These are phyloP conservation scores for Ctenosaura bakeri DNA, from an alignment of 2,797 vertebrate genomes.

Conservation along the genomic window DNA sequence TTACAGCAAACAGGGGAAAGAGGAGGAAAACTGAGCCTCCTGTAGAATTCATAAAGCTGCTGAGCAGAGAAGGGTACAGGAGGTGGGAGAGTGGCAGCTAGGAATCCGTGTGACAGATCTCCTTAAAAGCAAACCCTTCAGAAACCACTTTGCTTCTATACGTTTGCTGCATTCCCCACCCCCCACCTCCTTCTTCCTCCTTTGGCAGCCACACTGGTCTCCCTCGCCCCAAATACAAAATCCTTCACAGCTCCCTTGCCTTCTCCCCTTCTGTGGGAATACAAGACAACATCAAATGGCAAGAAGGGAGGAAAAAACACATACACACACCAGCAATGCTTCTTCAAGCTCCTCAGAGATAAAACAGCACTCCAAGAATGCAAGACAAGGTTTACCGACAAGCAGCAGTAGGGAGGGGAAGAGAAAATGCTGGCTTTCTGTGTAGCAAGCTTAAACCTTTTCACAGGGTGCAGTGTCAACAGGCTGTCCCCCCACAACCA, in stretches of 20 bases:
- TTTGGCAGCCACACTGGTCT: no score
- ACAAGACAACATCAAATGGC: background rate
- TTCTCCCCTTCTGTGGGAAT: background rate
- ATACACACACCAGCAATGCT: background rate
- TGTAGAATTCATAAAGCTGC: conserved; percentile 14
- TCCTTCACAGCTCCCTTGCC: background rate
- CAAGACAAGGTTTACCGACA: background rate
- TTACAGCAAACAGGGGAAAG: background rate
- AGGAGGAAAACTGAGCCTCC: conserved; percentile 1
- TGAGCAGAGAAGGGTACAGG: background rate
- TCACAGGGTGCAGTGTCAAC: background rate
- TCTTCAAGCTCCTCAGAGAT: background rate
- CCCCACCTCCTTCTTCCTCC: background rate
- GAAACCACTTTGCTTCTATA: background rate
- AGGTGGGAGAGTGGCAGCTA: background rate
- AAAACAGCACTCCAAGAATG: conserved; percentile 12
- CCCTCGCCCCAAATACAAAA: background rate
- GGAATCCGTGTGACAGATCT: background rate
- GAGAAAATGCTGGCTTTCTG: conserved; percentile 4
- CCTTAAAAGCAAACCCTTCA: background rate
- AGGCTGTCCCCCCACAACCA: background rate
- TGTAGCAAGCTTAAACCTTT: background rate
- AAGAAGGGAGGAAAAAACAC: background rate
- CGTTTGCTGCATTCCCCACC: background rate
- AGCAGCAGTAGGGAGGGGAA: background rate